Base-by-base conservation (phyloP, 2,113 vertebrate genomes). In the Leptobrachium ailaonicum region DNA sequence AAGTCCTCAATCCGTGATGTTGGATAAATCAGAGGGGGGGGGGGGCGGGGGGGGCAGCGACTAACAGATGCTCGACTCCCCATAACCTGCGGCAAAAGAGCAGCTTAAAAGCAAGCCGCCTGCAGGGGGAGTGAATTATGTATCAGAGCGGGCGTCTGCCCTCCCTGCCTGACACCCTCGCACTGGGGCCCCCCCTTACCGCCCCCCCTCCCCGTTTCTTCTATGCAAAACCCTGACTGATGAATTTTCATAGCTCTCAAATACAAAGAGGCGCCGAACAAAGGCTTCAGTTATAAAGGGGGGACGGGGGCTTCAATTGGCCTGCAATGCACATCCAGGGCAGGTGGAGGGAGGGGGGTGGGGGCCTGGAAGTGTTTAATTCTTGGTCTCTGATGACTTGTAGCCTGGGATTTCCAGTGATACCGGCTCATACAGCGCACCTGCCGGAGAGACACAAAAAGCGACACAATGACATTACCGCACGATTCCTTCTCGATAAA, bases 21-120 rank as follows among this genome's bases (percentile, higher is more conserved):
- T 58, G 67, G 66, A 80, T 76, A 76, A 83, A 83, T 76, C 66
- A 74, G 71, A 75, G 63, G 67, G 71, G 71, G 68, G 77, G 70
- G 70, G 45, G 71, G 68, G 77, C 62, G 70, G 45, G 43, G 70
- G 62, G 60, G 66, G 79, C 70, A 66, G 70, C 63, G 67, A 58
- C 66, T 58, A 77, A 79, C 83, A 79, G 73, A 82, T 84, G 83
- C 81, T 76, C 14, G 32, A 53, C 82, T 82, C 47, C 44, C 68
- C 73, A 71, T 85, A 83, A 81, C 83, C 85, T 86, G 80, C 47
- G 83, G 83, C 83, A 82, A 86, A 82, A 85, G 81, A 69, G 71
- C 75, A 71, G 70, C 75, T 86, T 83, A 80, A 85, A 86, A 85
- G 85, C 80, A 66, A 79, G 83, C 85, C 85, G 83, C 85, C 85